Evolutionary conservation across 1,140 invertebrate genomes (phyloP), one percentile per base, ranked within the genome.

Genomic region (Harlomillsia oculata): DNA sequence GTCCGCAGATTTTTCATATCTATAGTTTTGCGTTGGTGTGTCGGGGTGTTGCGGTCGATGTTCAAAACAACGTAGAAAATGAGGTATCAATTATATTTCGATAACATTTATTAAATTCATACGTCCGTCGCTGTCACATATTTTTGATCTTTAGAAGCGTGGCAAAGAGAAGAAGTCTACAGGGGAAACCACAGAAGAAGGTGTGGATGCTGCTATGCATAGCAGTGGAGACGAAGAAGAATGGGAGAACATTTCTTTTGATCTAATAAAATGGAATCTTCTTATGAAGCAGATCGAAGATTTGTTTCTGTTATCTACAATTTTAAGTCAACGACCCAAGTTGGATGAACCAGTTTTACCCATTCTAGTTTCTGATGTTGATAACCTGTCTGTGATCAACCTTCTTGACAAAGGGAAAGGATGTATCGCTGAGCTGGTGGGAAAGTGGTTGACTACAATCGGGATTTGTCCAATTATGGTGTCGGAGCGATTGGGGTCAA

Each of bases 231-330:
- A 66, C 25, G 62, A 65, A 9, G 63, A 62, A 48, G 79, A 82
- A 26, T 93, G 85, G 86, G 89, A 93, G 71, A 82, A 82, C 53
- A 76, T 93, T 18, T 85, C 86, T 14, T 79, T 84, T 57, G 89
- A 94, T 68, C 80, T 82, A 62, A 84, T 87, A 53, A 80, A 85
- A 68, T 94, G 91, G 84, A 84, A 83, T 20, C 70, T 90, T 26
- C 71, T 94, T 8, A 84, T 89, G 20, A 85, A 83, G 56, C 91
- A 92, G 74, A 75, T 95, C 53, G 90, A 95, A 70, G 89, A 94
- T 71, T 78, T 93, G 32, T 79, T 87, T 5, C 76, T 87, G 45
- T 71, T 96, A 5, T 82, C 82, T 64, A 69, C 69, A 44, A 62
- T 77, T n/a, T 60, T 77, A 8, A 60, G 60, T n/a, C 81, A 82